A percentile compares a stretch with the other conserved stretches of the same genome.
Conservation (phyloP, 2,888 invertebrate species). For the Gymnocheta viridis region DNA sequence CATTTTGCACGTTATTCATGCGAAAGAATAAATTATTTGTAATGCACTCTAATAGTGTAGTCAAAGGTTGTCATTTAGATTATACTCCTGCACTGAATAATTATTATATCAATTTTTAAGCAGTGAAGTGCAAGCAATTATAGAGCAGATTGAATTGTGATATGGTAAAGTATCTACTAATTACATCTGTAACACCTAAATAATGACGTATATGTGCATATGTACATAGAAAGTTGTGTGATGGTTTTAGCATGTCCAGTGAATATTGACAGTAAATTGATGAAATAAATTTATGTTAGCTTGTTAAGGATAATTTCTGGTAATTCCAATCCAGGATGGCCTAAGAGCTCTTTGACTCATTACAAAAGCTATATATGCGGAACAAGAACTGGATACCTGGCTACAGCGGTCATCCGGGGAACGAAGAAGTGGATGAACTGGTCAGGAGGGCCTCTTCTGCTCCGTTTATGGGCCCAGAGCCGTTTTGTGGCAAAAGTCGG, state of each 20-base stretch:
- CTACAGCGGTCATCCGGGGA: too few species aligned
- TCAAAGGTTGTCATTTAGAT: conserved; percentile 30
- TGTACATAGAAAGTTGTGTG: not conserved
- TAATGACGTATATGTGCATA: not conserved
- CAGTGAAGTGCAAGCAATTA: too few species aligned
- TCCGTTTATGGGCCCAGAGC: too few species aligned
- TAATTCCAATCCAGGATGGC: too few species aligned
- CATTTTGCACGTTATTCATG: not conserved
- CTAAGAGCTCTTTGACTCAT: too few species aligned
- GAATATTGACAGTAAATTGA: not conserved
- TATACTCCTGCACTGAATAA: not conserved
- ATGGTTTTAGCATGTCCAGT: not conserved
- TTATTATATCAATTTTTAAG: not conserved
- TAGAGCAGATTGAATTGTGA: not conserved
- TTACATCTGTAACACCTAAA: conserved; percentile 33
- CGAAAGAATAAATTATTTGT: not conserved
- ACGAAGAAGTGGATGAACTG: too few species aligned
- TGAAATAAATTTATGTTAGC: not conserved
- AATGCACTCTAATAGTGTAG: conserved; percentile 11
- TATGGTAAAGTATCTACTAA: conserved; percentile 38
- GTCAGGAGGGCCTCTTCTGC: too few species aligned
- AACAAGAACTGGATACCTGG: too few species aligned
- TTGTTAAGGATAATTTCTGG: not conserved
- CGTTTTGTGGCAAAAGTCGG: too few species aligned
- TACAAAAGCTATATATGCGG: too few species aligned